phyloP scores from a whole-genome alignment of 1,140 invertebrate genomes.

The Oryzaephilus surinamensis region DNA sequence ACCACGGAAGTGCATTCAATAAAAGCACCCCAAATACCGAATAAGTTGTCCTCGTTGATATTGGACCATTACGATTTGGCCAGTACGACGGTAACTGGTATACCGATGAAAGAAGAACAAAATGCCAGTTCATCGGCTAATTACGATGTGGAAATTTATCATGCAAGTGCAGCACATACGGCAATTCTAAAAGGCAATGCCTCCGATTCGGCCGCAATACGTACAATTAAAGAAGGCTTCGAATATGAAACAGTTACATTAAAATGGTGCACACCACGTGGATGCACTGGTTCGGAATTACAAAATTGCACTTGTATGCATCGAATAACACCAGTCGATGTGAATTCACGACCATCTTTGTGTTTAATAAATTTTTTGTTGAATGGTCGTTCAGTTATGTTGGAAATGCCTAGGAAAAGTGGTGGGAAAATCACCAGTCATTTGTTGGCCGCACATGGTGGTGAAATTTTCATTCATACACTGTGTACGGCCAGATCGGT shows the following conservation, averaged over 20 bases:
- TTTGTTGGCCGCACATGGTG: slow-evolving; percentile 85
- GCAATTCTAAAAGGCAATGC: slow-evolving; percentile 52
- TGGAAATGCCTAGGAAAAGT: slow-evolving; percentile 85
- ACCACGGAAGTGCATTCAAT: slow-evolving; percentile 60
- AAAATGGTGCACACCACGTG: slow-evolving; percentile 92
- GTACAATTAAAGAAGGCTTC: slow-evolving; percentile 41
- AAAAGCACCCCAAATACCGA: slow-evolving; percentile 50
- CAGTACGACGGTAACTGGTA: slow-evolving; percentile 92
- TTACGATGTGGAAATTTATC: slow-evolving; percentile 95
- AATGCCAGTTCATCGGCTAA: slow-evolving; percentile 95
- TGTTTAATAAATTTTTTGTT: slow-evolving; percentile 94
- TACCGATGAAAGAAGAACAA: slow-evolving; percentile 99
- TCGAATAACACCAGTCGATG: slow-evolving; percentile 90
- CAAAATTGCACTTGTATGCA: slow-evolving; percentile 75
- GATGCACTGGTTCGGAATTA: slow-evolving; percentile 62
- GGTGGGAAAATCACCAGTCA: slow-evolving; percentile 86
- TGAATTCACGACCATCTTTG: slow-evolving; percentile 87
- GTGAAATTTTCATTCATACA: slow-evolving; percentile 93
- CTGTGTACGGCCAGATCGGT: slow-evolving; percentile 75
- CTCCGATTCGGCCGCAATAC: slow-evolving; percentile 37
- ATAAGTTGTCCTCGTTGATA: slow-evolving; percentile 63
- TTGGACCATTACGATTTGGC: slow-evolving; percentile 83
- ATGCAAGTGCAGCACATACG: slow-evolving; percentile 72
- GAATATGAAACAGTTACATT: slow-evolving; percentile 65
- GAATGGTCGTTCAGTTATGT: slow-evolving; percentile 84